Evolutionary conservation across 35 echinoderm and acorn worm species (phyloP).

Genomic region (Heliocidaris erythrogramma): DNA sequence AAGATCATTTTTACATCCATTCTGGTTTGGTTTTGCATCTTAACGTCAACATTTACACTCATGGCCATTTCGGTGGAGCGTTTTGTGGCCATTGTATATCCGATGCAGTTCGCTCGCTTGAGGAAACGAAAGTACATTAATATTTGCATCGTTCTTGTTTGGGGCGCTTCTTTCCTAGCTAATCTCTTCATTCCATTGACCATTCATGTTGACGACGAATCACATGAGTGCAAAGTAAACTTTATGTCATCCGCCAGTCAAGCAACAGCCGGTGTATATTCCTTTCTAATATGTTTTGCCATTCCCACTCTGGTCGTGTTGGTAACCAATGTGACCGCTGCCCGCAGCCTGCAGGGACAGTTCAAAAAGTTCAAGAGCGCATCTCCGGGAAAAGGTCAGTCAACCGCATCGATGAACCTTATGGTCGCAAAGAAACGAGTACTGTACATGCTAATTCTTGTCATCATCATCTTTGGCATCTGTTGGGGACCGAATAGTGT

Average conservation of each 20-base stretch:
- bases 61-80: conserved; percentile 63
- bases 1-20: conserved; percentile 43
- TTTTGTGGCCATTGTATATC: conserved; percentile 63
- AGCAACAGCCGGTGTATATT: neutral
- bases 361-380: neutral
- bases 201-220: neutral
- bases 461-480: conserved; percentile 62
- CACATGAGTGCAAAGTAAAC: neutral
- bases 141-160: neutral
- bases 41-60: conserved; percentile 60
- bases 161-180: neutral
- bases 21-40: conserved; percentile 71
- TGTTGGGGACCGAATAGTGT: conserved; percentile 69
- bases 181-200: neutral
- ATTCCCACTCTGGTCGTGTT: neutral
- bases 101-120: conserved; percentile 12
- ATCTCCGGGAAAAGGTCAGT: neutral
- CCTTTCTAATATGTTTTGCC: neutral
- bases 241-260: neutral
- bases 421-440: conserved; percentile 44
- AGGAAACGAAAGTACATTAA: neutral
- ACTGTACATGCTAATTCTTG: conserved; percentile 58
- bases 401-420: neutral
- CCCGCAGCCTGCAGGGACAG: neutral
- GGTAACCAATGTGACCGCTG: neutral